Conservation (phyloP, 1,140 invertebrate genomes). For the Drosophila saltans region DNA sequence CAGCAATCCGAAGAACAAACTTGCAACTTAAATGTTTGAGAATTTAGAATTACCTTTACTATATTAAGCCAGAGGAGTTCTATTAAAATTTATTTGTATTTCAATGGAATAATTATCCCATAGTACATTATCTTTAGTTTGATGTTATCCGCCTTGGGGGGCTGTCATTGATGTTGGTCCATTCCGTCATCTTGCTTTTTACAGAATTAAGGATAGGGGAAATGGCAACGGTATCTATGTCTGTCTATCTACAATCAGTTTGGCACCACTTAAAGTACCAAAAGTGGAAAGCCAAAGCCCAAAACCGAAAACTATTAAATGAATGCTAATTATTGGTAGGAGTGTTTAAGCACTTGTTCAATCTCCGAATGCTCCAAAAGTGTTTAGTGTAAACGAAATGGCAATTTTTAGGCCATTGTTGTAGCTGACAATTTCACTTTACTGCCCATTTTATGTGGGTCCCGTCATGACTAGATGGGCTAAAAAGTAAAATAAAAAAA, state of each 20-base stretch:
- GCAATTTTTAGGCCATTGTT: slow-evolving; percentile 70
- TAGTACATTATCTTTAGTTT: slow-evolving; percentile 21
- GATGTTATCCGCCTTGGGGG: neutral
- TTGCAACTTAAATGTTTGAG: neutral
- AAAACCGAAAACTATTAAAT: slow-evolving; percentile 64
- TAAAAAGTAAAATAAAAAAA: slow-evolving; percentile 31
- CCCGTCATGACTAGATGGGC: slow-evolving; percentile 8
- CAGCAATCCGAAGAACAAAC: neutral
- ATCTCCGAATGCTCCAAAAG: slow-evolving; percentile 7
- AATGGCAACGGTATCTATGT: slow-evolving; percentile 25
- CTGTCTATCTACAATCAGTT: slow-evolving; percentile 37
- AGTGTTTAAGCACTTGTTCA: slow-evolving; percentile 31
- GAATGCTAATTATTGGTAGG: slow-evolving; percentile 72
- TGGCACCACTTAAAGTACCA: slow-evolving; percentile 43
- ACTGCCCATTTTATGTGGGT: slow-evolving; percentile 62
- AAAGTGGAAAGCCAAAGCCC: slow-evolving; percentile 30
- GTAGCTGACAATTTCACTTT: slow-evolving; percentile 69
- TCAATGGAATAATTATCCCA: slow-evolving; percentile 16
- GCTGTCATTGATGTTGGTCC: slow-evolving; percentile 42
- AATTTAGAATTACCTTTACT: neutral
- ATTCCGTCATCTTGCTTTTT: slow-evolving; percentile 26
- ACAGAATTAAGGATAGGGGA: slow-evolving; percentile 30
- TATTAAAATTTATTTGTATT: neutral
- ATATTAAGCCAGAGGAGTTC: neutral
- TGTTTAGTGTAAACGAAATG: slow-evolving; percentile 23